Evolutionary conservation across 2,113 vertebrate genomes (phyloP).

Genomic region (Tragelaphus buxtoni): DNA sequence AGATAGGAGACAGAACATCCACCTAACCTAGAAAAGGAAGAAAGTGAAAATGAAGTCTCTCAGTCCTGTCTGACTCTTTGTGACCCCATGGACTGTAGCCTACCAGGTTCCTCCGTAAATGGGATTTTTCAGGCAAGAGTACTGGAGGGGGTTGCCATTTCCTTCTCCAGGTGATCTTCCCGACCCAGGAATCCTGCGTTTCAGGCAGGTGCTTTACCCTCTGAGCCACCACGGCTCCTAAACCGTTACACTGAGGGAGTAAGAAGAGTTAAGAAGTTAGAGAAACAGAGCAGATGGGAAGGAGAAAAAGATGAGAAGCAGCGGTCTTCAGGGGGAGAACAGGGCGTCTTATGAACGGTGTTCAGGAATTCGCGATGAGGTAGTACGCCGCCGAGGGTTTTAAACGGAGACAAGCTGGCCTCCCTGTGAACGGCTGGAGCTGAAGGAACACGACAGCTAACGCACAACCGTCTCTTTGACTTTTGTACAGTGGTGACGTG

Average conservation of each 20-base stretch:
- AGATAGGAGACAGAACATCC: not conserved
- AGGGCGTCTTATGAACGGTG: rapidly evolving
- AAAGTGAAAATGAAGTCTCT: not conserved
- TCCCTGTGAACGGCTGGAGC: not conserved
- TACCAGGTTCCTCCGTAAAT: not conserved
- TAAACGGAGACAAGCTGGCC: not conserved
- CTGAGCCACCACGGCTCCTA: not conserved
- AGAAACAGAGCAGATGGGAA: not conserved
- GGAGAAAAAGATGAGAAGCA: not conserved
- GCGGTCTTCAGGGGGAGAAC: not conserved
- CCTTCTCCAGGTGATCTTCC: not conserved
- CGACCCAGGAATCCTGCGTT: not conserved
- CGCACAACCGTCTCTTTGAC: not conserved
- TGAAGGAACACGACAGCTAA: not conserved
- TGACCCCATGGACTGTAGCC: not conserved
- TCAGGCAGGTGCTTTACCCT: not conserved
- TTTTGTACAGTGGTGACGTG: not conserved
- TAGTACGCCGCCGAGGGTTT: not conserved
- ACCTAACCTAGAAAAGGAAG: not conserved
- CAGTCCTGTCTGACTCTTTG: not conserved
- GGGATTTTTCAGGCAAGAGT: not conserved
- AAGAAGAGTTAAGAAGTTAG: not conserved
- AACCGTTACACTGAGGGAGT: not conserved
- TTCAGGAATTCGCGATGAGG: not conserved
- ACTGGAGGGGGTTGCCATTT: not conserved